Percentiles rank a stretch among this genome's conserved stretches.
phyloP scores from a whole-genome alignment of 2,888 invertebrate genomes.

The Rhabditophanes sp. region DNA sequence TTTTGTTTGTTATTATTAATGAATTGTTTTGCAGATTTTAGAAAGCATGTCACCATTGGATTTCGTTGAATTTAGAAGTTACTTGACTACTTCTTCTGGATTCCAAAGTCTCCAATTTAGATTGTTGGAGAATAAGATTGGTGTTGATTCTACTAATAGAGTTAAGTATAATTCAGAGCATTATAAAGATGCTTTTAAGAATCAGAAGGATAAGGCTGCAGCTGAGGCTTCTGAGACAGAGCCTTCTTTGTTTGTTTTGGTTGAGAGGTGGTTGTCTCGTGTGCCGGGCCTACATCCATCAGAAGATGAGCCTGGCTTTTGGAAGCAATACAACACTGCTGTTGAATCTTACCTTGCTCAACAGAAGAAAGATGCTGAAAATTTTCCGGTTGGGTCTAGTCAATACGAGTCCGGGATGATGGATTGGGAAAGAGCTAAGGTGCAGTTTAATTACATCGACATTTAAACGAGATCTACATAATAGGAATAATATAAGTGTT shows the following conservation, averaged over 20 bases:
- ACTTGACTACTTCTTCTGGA: conserved; percentile 82
- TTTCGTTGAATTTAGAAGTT: conserved; percentile 89
- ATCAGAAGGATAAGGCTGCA: conserved; percentile 48
- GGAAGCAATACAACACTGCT: conserved; percentile 65
- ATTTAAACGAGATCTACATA: too few relatives aligned
- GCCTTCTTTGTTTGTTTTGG: conserved; percentile 66
- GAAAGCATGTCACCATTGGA: conserved; percentile 98
- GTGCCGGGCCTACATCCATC: conserved; percentile 70
- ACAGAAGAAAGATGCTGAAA: conserved; percentile 39
- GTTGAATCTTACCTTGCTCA: conserved; percentile 54
- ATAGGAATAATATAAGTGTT: too few relatives aligned
- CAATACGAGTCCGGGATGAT: too few relatives aligned
- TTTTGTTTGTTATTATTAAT: too few relatives aligned
- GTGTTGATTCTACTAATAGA: conserved; percentile 60
- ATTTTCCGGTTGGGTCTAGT: too few relatives aligned
- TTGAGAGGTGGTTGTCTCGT: conserved; percentile 62
- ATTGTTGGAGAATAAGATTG: conserved; percentile 78
- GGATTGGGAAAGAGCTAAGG: too few relatives aligned
- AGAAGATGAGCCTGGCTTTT: conserved; percentile 68
- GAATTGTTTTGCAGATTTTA: too few relatives aligned
- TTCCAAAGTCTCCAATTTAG: conserved; percentile 91
- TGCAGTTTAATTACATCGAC: too few relatives aligned
- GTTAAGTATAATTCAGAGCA: conserved; percentile 77
- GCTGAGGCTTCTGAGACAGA: conserved; percentile 60
- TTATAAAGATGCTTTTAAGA: conserved; percentile 56